Evolutionary conservation across 2,113 vertebrate species (phyloP), one percentile per base, ranked within the genome.

Genomic region (Eolophus roseicapilla): DNA sequence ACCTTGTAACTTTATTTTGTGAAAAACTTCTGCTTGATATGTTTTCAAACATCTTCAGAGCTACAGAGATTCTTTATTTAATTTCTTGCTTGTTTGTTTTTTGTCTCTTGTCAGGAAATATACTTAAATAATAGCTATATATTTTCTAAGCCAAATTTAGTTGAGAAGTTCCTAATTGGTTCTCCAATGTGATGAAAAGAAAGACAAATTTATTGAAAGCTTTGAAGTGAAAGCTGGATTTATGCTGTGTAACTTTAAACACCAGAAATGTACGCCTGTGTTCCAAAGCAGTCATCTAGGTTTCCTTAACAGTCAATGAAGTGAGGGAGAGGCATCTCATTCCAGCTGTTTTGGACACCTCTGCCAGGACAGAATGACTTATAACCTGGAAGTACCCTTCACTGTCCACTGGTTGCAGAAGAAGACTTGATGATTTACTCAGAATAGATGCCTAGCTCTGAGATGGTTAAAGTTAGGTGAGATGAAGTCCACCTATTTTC

Each of bases 331-430:
- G 3, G n/a, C 67, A 53, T 87, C 90, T 79, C 50, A 64, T 60
- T 83, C 82, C 82, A 83, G 67, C 27, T 79, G 3, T 52, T 90
- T 53, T 39, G 73, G 62, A 59, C 77, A 70, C 55, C 67, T 82
- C 71, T 86, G 90, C 77, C 71, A 90, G 86, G 73, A 64, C n/a
- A 70, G 68, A 49, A 53, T 92, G 93, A 92, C 44, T 95, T 82
- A 79, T 15, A 87, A 64, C 31, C 86, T 92, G 67, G 49, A 90
- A 70, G 55, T 59, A 59, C 92, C 73, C 49, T 9, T 92, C n/a
- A 28, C 53, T 74, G 70, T 35, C 77, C 67, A 43, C 19, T 53
- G 49, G 43, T 65, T 47, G 27, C 27, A 75, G 68, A 37, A 64
- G 47, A 35, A 67, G 43, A 47, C 29, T 63, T 47, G 33, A 39